Conservation (phyloP, 2,888 invertebrate species). For the Microdon myrmicae region DNA sequence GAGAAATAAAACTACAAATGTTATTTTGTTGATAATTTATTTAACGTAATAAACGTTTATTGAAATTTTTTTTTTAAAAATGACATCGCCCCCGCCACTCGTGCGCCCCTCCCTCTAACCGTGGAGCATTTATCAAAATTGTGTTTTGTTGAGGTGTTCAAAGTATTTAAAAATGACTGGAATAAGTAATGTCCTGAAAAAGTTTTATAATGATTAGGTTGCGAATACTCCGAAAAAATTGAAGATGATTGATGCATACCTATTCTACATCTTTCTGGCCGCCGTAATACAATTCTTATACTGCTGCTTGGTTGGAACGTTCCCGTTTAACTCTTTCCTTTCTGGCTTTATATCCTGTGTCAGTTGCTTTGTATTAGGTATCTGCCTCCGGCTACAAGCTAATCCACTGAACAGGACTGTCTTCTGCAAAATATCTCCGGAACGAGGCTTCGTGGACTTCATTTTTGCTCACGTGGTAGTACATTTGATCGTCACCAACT, state of each 20-base stretch:
- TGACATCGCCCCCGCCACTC: no score
- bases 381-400: conserved; percentile 95
- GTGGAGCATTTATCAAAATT: no score
- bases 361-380: conserved; percentile 95
- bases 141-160: no score
- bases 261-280: conserved; percentile 93
- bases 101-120: no score
- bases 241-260: conserved; percentile 96
- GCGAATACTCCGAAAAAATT: conserved; percentile 90
- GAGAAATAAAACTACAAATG: no score
- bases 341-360: conserved; percentile 99
- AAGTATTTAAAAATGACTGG: conserved; percentile 72
- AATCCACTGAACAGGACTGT: conserved; percentile 96
- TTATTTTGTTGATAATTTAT: no score
- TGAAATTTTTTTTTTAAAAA: no score
- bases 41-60: no score
- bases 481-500: conserved; percentile 97
- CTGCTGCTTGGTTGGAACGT: conserved; percentile 97
- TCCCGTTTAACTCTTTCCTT: conserved; percentile 99
- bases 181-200: conserved; percentile 75
- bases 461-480: conserved; percentile 97
- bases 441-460: conserved; percentile 98
- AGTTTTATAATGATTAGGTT: conserved; percentile 90
- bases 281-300: conserved; percentile 96
- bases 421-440: conserved; percentile 92